A percentile compares a stretch with the other conserved stretches of the same genome.
Evolutionary conservation across 2,113 vertebrate genomes (phyloP).

Genomic region (Saccopteryx leptura): DNA sequence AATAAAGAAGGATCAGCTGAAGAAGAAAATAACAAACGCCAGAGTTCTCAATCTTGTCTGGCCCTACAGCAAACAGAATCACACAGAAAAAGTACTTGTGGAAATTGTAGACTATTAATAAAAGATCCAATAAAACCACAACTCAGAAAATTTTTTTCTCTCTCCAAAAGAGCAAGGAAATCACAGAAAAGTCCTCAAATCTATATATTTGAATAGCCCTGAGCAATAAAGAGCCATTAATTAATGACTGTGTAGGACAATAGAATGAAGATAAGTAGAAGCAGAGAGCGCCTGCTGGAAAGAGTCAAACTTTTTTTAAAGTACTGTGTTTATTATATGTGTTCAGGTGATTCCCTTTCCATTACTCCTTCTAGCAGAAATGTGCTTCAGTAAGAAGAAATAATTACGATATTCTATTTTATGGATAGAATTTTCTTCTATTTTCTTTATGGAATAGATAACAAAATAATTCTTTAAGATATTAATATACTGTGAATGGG

Average conservation of each 20-base stretch:
- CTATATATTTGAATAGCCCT: neutral
- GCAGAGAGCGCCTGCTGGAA: neutral
- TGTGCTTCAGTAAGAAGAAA: neutral
- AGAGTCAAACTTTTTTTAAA: neutral
- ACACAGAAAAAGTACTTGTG: slow-evolving; percentile 55
- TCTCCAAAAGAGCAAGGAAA: neutral
- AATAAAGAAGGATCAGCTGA: neutral
- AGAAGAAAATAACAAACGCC: slow-evolving; percentile 23
- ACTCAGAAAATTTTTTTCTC: slow-evolving; percentile 23
- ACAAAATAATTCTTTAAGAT: neutral
- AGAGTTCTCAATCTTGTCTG: neutral
- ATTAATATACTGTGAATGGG: neutral
- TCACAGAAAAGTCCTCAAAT: neutral
- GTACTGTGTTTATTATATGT: neutral
- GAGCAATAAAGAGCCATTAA: neutral
- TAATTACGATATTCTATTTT: neutral
- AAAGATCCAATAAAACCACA: slow-evolving; percentile 34
- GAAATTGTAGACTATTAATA: slow-evolving; percentile 55
- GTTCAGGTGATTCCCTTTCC: neutral
- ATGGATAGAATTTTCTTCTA: neutral
- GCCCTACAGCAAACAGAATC: slow-evolving; percentile 18
- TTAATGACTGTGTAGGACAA: neutral
- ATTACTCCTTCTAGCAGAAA: neutral
- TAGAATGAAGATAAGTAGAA: neutral
- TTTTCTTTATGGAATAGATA: neutral